Percentiles rank a stretch among this genome's conserved stretches.
These are phyloP conservation scores for Ichneumoninae sp. DNA, from an alignment of 2,888 invertebrate genomes.

Conservation along the genomic window DNA sequence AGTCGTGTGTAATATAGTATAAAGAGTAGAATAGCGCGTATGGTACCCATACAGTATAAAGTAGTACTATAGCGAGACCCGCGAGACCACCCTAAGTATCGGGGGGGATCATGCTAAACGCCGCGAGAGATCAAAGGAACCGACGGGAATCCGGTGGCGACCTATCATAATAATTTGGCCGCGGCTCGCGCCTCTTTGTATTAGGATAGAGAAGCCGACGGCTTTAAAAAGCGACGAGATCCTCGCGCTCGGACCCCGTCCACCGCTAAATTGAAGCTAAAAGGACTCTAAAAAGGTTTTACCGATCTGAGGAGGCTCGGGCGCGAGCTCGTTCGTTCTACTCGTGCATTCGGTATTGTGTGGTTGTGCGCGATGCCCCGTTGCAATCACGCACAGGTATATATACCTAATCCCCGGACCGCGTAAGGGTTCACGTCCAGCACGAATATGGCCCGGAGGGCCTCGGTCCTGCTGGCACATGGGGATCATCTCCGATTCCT, in stretches of 20 bases:
- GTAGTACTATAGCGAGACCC: slow-evolving; percentile 40
- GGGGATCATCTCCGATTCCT: slow-evolving; percentile 50
- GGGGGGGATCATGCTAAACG: slow-evolving; percentile 83
- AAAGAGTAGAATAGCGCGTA: slow-evolving; percentile 54
- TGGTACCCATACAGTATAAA: slow-evolving; percentile 40
- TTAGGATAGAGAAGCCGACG: slow-evolving; percentile 83
- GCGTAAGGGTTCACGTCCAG: slow-evolving; percentile 27
- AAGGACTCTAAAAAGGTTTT: slow-evolving; percentile 81
- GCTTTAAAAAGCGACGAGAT: slow-evolving; percentile 59
- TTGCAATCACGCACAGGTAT: slow-evolving; percentile 67
- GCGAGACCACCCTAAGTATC: slow-evolving; percentile 79
- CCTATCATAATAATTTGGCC: slow-evolving; percentile 84
- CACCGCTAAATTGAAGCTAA: slow-evolving; percentile 80
- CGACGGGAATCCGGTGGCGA: slow-evolving; percentile 83
- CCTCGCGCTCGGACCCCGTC: slow-evolving; percentile 63
- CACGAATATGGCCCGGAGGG: slow-evolving; percentile 44
- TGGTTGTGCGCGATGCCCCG: slow-evolving; percentile 65
- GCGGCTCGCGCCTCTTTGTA: slow-evolving; percentile 83
- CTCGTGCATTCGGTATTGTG: slow-evolving; percentile 49
- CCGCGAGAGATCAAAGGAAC: slow-evolving; percentile 82
- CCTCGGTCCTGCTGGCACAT: slow-evolving; percentile 16
- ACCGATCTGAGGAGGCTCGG: slow-evolving; percentile 74
- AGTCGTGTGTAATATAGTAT: slow-evolving; percentile 42
- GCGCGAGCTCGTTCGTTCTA: slow-evolving; percentile 40
- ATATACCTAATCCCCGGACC: slow-evolving; percentile 60